Evolutionary conservation across 2,113 vertebrate genomes (phyloP).

Genomic region (Peromyscus polionotus): DNA sequence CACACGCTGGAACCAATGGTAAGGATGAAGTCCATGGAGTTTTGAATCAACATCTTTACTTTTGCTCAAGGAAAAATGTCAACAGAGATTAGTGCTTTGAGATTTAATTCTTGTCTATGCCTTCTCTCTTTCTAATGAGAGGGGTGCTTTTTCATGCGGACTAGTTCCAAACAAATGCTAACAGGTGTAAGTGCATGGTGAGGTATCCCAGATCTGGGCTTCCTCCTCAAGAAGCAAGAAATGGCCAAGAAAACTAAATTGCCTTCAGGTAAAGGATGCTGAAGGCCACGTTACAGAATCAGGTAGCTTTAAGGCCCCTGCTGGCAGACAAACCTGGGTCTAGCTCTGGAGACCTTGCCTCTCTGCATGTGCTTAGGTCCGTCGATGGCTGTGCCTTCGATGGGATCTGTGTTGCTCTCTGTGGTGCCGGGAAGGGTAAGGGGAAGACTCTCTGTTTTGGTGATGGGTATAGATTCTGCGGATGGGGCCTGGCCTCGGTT

Average conservation of each 20-base stretch:
- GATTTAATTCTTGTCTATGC: neutral
- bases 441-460: neutral
- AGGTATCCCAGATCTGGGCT: neutral
- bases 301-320: rapidly evolving
- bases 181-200: neutral
- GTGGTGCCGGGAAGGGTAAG: neutral
- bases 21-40: neutral
- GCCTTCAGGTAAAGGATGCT: neutral
- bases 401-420: rapidly evolving
- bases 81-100: neutral
- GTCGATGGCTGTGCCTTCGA: neutral
- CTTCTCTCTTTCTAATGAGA: neutral
- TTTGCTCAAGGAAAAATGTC: slow-evolving; percentile 9
- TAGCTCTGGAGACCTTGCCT: neutral
- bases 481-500: neutral
- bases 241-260: neutral
- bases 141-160: neutral
- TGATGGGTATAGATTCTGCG: neutral
- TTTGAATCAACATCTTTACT: neutral
- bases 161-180: neutral
- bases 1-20: neutral
- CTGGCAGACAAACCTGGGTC: neutral
- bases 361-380: rapidly evolving
- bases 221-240: neutral
- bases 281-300: neutral